Conservation (phyloP, 92 coral and sea anemone species). For the Umimayanthus chanpuru region DNA sequence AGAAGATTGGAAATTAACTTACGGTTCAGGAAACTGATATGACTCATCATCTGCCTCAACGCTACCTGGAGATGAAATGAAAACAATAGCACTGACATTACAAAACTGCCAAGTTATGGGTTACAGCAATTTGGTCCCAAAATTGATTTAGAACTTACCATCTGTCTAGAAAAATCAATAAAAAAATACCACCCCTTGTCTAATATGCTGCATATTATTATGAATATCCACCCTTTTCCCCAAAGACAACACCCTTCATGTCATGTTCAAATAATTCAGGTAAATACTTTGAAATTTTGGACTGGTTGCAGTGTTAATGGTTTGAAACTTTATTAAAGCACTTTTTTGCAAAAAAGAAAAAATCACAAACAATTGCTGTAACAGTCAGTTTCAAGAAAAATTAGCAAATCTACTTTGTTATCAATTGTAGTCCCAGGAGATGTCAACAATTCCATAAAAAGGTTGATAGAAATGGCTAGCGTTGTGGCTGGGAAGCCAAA, state of each 20-base stretch:
- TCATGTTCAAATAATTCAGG: too few species aligned
- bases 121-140: not conserved
- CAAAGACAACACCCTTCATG: not conserved
- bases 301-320: not conserved
- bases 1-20: conserved; percentile 45
- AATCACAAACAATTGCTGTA: too few species aligned
- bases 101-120: not conserved
- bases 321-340: too few species aligned
- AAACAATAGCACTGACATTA: not conserved
- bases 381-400: too few species aligned
- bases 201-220: not conserved
- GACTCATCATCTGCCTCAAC: conserved; percentile 69
- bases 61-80: conserved; percentile 52
- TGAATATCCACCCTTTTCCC: not conserved
- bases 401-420: not conserved
- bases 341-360: too few species aligned
- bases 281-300: not conserved
- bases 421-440: not conserved
- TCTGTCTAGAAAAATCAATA: too few species aligned
- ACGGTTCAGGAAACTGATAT: conserved; percentile 90
- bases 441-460: too few species aligned
- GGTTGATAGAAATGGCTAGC: not conserved
- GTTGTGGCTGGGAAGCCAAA: not conserved
- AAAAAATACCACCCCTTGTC: too few species aligned
- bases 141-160: too few species aligned